A percentile compares a stretch with the other conserved stretches of the same genome.
These are phyloP conservation scores for Microctenopoma lineatum DNA, from an alignment of 2,797 vertebrate species.

Conservation along the genomic window DNA sequence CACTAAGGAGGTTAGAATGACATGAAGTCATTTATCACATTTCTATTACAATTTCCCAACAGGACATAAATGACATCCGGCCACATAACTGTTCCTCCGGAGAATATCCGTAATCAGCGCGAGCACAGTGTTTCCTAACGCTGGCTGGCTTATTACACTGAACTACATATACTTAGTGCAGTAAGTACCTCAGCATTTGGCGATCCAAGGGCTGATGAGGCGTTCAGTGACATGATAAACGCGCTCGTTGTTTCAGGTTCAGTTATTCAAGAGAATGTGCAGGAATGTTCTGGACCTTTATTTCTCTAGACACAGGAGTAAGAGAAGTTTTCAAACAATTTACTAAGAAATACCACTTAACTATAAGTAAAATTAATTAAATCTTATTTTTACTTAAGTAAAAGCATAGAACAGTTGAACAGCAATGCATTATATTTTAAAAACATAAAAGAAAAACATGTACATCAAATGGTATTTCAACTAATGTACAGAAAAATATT, in stretches of 20 bases:
- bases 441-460: no score
- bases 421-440: background rate
- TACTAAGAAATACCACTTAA: background rate
- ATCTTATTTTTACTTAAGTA: no score
- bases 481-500: no score
- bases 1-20: constrained; percentile 51
- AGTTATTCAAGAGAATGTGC: background rate
- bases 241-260: constrained; percentile 10
- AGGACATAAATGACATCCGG: constrained; percentile 28
- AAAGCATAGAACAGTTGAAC: background rate
- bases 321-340: background rate
- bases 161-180: constrained; percentile 7
- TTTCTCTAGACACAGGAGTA: background rate
- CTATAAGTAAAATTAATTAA: background rate
- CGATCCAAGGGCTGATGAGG: background rate
- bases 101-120: constrained; percentile 18
- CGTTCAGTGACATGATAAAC: background rate
- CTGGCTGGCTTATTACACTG: constrained; percentile 2
- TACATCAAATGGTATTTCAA: no score
- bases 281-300: background rate
- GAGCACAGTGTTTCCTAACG: constrained; percentile 9
- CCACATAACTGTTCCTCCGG: constrained; percentile 22
- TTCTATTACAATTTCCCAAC: constrained; percentile 52
- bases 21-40: constrained; percentile 55
- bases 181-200: background rate